Percentiles rank a stretch among this genome's conserved stretches.
Evolutionary conservation across 92 coral and sea anemone genomes (phyloP).

Genomic region (Porites lobata): DNA sequence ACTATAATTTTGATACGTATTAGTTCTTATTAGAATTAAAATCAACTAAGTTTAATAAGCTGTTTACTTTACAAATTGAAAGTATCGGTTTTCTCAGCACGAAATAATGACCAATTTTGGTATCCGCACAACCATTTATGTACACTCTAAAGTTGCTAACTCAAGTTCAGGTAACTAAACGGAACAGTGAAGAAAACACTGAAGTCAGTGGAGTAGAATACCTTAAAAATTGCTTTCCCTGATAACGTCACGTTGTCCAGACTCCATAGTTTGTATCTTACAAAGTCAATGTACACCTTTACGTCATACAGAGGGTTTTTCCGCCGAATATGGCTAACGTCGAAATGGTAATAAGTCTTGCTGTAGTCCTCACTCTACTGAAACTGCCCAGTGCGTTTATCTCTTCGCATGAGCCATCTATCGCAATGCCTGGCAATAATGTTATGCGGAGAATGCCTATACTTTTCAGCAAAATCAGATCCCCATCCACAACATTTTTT

Average conservation of each 20-base stretch:
- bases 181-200: not conserved
- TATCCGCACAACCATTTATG: no score
- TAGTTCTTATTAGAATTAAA: no score
- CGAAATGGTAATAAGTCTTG: not conserved
- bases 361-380: not conserved
- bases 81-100: no score
- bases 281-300: not conserved
- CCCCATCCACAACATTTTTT: constrained; percentile 73
- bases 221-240: not conserved
- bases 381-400: not conserved
- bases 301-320: not conserved
- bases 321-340: not conserved
- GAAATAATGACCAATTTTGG: no score
- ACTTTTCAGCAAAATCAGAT: constrained; percentile 44
- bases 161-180: no score
- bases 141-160: no score
- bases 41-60: no score
- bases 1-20: no score
- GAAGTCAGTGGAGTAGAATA: not conserved
- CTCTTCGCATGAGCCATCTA: not conserved
- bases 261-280: not conserved
- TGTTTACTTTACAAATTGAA: no score
- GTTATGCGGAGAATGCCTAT: constrained; percentile 8
- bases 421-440: not conserved
- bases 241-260: not conserved